These are phyloP conservation scores for Trachelus stipa DNA, from an alignment of 2,888 invertebrate genomes.

Conservation along the genomic window DNA sequence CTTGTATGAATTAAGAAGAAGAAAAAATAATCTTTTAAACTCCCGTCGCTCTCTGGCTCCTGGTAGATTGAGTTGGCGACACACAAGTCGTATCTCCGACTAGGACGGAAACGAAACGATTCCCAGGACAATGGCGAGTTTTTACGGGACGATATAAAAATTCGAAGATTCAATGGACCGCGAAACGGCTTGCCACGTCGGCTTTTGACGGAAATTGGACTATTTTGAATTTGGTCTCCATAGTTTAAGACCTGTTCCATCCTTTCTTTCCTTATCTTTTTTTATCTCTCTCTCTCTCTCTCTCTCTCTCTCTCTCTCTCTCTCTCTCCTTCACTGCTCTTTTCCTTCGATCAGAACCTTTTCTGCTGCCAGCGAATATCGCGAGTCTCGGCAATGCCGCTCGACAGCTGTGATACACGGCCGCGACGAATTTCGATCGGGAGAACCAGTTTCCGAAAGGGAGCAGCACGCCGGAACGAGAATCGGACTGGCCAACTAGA, in stretches of 20 bases:
- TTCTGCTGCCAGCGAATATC: slow-evolving; percentile 11
- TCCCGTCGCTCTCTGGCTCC: neutral
- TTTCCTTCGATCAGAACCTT: slow-evolving; percentile 10
- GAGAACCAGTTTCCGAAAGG: slow-evolving; percentile 21
- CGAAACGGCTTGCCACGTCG: slow-evolving; percentile 6
- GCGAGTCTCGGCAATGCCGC: slow-evolving; percentile 22
- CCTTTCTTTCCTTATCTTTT: slow-evolving; percentile 5
- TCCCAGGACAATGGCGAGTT: neutral
- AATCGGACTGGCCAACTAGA: neutral
- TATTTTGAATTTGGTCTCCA: slow-evolving; percentile 10
- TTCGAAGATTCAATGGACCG: neutral
- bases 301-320: slow-evolving; percentile 4
- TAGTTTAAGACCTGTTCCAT: neutral
- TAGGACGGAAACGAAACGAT: neutral
- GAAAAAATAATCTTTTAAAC: neutral
- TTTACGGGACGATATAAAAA: neutral
- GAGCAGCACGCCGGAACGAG: neutral
- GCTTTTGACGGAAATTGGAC: slow-evolving; percentile 27
- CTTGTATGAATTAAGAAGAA: neutral
- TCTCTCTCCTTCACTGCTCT: slow-evolving; percentile 4
- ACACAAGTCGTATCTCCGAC: neutral
- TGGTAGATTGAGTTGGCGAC: neutral
- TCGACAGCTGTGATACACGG: slow-evolving; percentile 33
- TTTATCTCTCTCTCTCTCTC: slow-evolving; percentile 5
- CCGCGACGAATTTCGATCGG: slow-evolving; percentile 31